phyloP scores from a whole-genome alignment of 2,113 vertebrate species.

The Xiphorhynchus elegans region DNA sequence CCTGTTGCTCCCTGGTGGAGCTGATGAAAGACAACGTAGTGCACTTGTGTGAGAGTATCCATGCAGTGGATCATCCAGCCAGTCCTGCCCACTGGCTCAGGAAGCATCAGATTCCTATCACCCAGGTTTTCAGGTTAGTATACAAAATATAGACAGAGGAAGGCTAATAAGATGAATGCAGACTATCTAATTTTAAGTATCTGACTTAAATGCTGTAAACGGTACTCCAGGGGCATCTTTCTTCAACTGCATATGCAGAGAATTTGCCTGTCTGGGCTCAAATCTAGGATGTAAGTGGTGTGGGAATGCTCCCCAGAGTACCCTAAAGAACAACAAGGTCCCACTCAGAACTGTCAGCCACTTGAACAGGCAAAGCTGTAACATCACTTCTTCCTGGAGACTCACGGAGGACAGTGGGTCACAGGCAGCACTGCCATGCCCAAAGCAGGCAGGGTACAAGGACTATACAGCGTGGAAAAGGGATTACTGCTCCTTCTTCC shows the following conservation, averaged over 20 bases:
- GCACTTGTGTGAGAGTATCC: neutral
- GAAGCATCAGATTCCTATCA: constrained; percentile 2
- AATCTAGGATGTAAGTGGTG: neutral
- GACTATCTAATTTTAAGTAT: constrained; percentile 24
- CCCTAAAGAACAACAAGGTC: neutral
- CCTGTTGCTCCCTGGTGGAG: neutral
- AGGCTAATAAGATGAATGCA: neutral
- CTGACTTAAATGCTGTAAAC: neutral
- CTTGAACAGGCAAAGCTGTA: neutral
- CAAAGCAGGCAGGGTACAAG: neutral
- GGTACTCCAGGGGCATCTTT: constrained; percentile 7
- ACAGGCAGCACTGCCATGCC: neutral
- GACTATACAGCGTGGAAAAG: neutral
- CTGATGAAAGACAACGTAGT: neutral
- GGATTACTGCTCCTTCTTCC: neutral
- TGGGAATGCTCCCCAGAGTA: neutral
- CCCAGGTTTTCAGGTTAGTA: constrained; percentile 31
- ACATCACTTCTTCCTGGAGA: neutral
- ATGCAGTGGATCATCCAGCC: neutral
- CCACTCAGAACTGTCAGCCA: neutral
- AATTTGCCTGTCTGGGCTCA: constrained; percentile 42
- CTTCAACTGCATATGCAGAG: neutral
- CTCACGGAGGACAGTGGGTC: neutral
- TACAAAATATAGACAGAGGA: constrained; percentile 18
- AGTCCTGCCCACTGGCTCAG: neutral